Base-by-base conservation (phyloP, 1,140 invertebrate species). In the Tachypleus tridentatus region DNA sequence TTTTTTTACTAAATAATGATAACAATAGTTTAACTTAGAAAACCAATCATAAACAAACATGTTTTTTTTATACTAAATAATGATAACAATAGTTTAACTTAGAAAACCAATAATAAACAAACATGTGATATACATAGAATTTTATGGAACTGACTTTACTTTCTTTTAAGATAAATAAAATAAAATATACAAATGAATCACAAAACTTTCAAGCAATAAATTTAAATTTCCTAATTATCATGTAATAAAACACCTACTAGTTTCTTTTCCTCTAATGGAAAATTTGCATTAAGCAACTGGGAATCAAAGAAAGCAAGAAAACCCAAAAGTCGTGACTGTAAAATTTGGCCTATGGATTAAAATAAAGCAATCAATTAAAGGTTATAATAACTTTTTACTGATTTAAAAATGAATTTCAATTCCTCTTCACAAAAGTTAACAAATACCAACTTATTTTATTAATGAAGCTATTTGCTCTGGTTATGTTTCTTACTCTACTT, bases 291-390 rank as follows among this genome's bases (percentile, higher is more conserved):
- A 0, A 86, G 80, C 7, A 93, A 77, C 72, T 87, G 87, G 57
- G 83, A 82, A 73, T 92, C 89, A 70, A 92, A 88, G 76, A 86
- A 86, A 2, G 87, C 87, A 8, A 93, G 78, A 48, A 92, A 84
- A 0, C 88, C 89, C 8, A 93, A 80, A 58, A 93, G 84, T 64
- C 85, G 81, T 2, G 87, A 84, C 61, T 88, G 85, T 29, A 93
- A 78, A 88, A 91, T 50, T 86, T 82, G 3, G 84, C 83, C 74
- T 75, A 59, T 49, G 69, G 71, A 65, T 63, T 64, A 10, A 64
- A 60, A 54, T 52, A 50, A 63, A 58, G 60, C 47, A 56, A 56
- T 52, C 57, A 62, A 62, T 47, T 57, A 63, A 62, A 59, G 54
- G 49, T 52, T 8, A 5, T 49, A n/a, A 53, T 53, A 48, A 54